Evolutionary conservation across 2,797 vertebrate species (phyloP).

Genomic region (Phylloscopus collybita): DNA sequence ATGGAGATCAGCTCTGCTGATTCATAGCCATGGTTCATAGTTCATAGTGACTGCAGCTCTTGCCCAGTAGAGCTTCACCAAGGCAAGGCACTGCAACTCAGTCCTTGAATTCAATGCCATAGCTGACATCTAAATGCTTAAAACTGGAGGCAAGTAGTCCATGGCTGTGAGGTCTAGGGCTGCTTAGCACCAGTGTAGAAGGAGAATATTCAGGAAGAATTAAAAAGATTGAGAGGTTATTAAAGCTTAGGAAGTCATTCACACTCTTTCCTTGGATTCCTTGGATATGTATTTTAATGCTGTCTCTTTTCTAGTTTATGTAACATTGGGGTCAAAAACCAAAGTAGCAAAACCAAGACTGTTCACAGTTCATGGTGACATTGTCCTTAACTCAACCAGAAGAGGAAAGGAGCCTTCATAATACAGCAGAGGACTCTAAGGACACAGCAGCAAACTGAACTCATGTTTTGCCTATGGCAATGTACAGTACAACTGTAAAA

Average conservation of each 20-base stretch:
- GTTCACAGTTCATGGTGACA: not conserved
- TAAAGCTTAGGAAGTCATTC: conserved; percentile 4
- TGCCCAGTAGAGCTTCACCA: not conserved
- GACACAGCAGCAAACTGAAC: not conserved
- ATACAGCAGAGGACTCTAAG: not conserved
- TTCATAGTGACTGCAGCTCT: not conserved
- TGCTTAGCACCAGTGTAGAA: not conserved
- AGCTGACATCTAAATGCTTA: not conserved
- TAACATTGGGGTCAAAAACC: not conserved
- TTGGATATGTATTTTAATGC: not conserved
- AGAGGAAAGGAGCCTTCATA: not conserved
- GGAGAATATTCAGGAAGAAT: not conserved
- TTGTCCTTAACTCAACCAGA: not conserved
- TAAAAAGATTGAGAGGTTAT: conserved; percentile 6
- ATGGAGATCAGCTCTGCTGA: not conserved
- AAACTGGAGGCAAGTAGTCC: not conserved
- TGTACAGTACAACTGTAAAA: not conserved
- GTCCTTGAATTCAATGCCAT: not conserved
- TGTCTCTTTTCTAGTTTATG: not conserved
- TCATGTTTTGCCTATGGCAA: not conserved
- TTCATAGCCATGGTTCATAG: not conserved
- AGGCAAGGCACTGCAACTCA: not conserved
- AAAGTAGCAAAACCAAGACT: not conserved
- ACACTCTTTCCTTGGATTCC: not conserved
- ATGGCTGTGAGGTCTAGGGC: not conserved